These are phyloP conservation scores for Mnemiopsis leidyi DNA, from an alignment of 37 sponge, comb jelly and placozoan genomes.

Conservation along the genomic window DNA sequence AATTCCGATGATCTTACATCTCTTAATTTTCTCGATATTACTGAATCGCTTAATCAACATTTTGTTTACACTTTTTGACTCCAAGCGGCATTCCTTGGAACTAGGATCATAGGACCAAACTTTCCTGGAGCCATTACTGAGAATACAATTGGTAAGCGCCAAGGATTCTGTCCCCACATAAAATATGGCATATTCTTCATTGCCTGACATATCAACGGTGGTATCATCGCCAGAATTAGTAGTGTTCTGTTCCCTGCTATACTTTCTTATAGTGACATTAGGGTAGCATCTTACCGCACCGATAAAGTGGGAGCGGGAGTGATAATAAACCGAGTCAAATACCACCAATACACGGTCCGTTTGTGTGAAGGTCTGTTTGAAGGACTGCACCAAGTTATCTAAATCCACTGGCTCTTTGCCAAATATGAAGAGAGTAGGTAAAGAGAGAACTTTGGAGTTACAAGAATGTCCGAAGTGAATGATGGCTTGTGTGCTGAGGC, in stretches of 20 bases:
- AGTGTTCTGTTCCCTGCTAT: neutral
- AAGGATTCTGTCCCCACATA: constrained; percentile 19
- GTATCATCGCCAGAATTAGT: neutral
- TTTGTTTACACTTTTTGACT: constrained; percentile 76
- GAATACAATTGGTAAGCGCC: constrained; percentile 29
- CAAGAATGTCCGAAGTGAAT: constrained; percentile 39
- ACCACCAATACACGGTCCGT: neutral
- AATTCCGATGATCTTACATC: constrained; percentile 86
- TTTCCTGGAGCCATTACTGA: constrained; percentile 29
- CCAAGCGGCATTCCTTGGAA: constrained; percentile 67
- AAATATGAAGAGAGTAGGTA: constrained; percentile 4
- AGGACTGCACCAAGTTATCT: neutral
- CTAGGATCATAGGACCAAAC: constrained; percentile 78
- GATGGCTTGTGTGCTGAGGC: constrained; percentile 5
- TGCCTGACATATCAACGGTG: neutral
- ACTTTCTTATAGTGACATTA: neutral
- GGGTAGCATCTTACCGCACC: neutral
- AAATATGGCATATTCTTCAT: neutral
- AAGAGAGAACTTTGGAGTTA: neutral
- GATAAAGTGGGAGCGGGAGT: neutral
- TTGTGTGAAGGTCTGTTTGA: neutral
- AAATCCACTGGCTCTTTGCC: neutral
- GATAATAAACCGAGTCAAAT: neutral
- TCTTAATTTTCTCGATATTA: constrained; percentile 85
- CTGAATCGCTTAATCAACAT: constrained; percentile 74